Percentiles rank a stretch among this genome's conserved stretches.
Evolutionary conservation across 2,888 invertebrate genomes (phyloP).

Genomic region (Acronicta alni): DNA sequence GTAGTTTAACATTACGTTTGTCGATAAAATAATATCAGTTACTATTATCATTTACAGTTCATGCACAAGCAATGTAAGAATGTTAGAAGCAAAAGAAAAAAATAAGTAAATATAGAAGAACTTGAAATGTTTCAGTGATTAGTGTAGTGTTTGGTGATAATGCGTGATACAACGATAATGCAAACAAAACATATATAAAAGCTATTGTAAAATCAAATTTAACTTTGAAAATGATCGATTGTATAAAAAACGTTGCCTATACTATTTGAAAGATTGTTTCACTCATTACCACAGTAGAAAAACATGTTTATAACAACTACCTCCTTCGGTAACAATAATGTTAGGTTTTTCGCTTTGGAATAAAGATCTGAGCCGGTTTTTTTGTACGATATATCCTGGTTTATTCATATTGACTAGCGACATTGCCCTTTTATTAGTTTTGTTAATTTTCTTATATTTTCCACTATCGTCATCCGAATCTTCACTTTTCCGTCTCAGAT

Average conservation of each 20-base stretch:
- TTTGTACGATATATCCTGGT: constrained; percentile 76
- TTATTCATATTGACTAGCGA: constrained; percentile 80
- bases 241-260: background rate
- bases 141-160: constrained; percentile 51
- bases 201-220: background rate
- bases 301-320: constrained; percentile 68
- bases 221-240: background rate
- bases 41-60: constrained; percentile 10
- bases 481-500: constrained; percentile 76
- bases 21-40: background rate
- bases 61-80: constrained; percentile 49
- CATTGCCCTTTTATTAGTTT: constrained; percentile 83
- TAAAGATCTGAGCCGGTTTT: constrained; percentile 79
- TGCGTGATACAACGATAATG: constrained; percentile 53
- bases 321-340: constrained; percentile 88
- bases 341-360: constrained; percentile 85
- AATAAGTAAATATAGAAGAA: constrained; percentile 25
- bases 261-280: constrained; percentile 36
- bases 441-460: constrained; percentile 85
- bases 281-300: constrained; percentile 36
- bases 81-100: constrained; percentile 30
- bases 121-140: constrained; percentile 36
- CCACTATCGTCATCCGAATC: constrained; percentile 85
- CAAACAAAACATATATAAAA: constrained; percentile 20
- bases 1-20: background rate